phyloP scores from a whole-genome alignment of 2,888 invertebrate species.

The Acanthosepion lycidas region DNA sequence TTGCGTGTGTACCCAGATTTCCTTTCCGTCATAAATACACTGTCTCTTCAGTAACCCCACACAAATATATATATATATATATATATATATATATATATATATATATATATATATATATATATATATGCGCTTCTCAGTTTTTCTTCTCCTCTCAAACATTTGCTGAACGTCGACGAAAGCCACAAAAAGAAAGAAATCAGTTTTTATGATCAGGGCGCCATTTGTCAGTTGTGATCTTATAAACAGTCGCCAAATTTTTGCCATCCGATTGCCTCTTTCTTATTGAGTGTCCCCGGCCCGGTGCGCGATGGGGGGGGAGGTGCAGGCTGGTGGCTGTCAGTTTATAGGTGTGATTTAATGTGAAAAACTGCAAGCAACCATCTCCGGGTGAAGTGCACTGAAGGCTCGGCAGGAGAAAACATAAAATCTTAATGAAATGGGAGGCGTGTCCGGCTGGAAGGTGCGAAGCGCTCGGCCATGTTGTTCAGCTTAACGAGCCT shows the following conservation, averaged over 20 bases:
- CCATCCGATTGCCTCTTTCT: not conserved
- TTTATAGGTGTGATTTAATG: conserved; percentile 33
- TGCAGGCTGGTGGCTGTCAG: not conserved
- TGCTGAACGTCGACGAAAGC: not conserved
- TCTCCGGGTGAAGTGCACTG: conserved; percentile 33
- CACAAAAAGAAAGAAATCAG: not conserved
- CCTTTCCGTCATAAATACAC: not conserved
- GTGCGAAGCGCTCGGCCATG: not conserved
- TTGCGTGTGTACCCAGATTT: too few relatives aligned
- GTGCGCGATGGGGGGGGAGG: not conserved
- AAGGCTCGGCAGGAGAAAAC: not conserved
- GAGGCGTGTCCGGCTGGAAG: not conserved
- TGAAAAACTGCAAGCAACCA: conserved; percentile 23
- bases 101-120: not conserved
- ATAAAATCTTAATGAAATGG: conserved; percentile 16
- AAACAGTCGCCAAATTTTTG: not conserved
- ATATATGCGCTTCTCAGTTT: too few relatives aligned
- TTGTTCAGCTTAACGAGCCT: not conserved
- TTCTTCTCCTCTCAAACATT: not conserved
- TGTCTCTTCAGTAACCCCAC: not conserved
- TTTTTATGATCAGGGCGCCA: not conserved
- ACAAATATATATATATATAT: not conserved
- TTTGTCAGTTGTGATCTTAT: conserved; percentile 17
- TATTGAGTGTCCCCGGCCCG: not conserved
- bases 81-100: not conserved